Evolutionary conservation across 2,113 vertebrate genomes (phyloP), one percentile per base, ranked within the genome.

Genomic region (Gambusia affinis): DNA sequence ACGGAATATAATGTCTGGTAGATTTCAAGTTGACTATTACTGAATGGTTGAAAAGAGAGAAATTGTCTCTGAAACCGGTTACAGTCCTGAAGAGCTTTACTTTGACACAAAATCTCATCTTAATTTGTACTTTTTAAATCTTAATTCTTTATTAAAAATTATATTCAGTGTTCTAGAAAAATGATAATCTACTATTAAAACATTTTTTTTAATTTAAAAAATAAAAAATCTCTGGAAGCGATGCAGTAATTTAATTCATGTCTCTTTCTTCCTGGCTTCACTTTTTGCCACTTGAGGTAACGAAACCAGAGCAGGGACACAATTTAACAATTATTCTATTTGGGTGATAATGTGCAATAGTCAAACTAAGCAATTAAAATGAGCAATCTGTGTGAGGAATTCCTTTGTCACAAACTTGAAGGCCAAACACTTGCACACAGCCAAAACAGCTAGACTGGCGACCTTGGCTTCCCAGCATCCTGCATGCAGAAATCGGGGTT

Each of bases 391-490:
- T 5, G 47, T 10, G 30, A 51, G 65, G 30, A 28, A 47, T n/a
- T 42, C 24, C 8, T 76, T 71, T 66, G 62, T 70, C 62, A 67
- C 30, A 17, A 1, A 57, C 29, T 70, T 22, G 1, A 73, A 62
- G 28, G 33, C 30, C 14, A 70, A 83, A 64, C 57, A 47, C 57
- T 64, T 70, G 75, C 42, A 39, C 72, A 64, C 67, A 75, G 65
- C 31, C 81, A 80, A 63, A 87, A 76, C 70, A 72, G 42, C 10
- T 11, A 12, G 68, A 54, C 64, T 63, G 64, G 60, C 63, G 1
- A 67, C 73, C 64, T 77, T 68, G n/a, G n/a, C 73, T 74, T 74
- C 76, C 76, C 75, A 73, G 72, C 72, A 70, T 86, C 63, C 35
- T 78, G 37, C 64, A 60, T 63, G 42, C 47, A 70, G 64, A 78